phyloP scores from a whole-genome alignment of 2,888 invertebrate genomes.

The Drosophila multiciliata region DNA sequence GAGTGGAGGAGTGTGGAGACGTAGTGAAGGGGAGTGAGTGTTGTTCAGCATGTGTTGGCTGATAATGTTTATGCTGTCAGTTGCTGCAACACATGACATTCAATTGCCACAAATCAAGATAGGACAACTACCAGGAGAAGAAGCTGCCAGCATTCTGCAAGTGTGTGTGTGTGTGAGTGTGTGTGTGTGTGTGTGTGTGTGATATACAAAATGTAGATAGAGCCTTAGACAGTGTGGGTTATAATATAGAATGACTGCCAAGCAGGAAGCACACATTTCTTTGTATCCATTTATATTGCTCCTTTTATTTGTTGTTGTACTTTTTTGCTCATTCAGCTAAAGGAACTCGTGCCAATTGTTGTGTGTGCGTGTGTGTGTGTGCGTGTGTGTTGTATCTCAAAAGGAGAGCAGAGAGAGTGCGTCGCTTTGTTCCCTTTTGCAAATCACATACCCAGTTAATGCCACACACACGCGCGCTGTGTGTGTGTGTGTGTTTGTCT shows the following conservation, averaged over 20 bases:
- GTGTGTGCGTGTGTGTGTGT: constrained; percentile 10
- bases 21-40: constrained; percentile 6
- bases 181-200: not conserved
- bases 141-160: constrained; percentile 16
- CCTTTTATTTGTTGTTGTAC: not conserved
- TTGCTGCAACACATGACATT: constrained; percentile 71
- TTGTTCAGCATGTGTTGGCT: constrained; percentile 62
- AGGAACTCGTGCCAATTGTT: constrained; percentile 65
- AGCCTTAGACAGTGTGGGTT: constrained; percentile 17
- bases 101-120: constrained; percentile 78
- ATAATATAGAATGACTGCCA: constrained; percentile 60
- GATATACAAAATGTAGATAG: constrained; percentile 15
- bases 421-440: constrained; percentile 63
- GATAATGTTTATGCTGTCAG: constrained; percentile 72
- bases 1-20: not conserved
- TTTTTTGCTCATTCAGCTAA: constrained; percentile 14
- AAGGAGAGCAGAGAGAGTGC: constrained; percentile 23
- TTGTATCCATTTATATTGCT: not conserved
- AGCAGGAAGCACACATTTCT: constrained; percentile 39
- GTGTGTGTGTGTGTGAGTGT: not conserved
- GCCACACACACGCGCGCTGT: constrained; percentile 41
- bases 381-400: constrained; percentile 17
- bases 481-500: constrained; percentile 23
- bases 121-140: constrained; percentile 47
- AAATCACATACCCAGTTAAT: constrained; percentile 67